These are phyloP conservation scores for Cephus runcator DNA, from an alignment of 2,888 invertebrate genomes.

Conservation along the genomic window DNA sequence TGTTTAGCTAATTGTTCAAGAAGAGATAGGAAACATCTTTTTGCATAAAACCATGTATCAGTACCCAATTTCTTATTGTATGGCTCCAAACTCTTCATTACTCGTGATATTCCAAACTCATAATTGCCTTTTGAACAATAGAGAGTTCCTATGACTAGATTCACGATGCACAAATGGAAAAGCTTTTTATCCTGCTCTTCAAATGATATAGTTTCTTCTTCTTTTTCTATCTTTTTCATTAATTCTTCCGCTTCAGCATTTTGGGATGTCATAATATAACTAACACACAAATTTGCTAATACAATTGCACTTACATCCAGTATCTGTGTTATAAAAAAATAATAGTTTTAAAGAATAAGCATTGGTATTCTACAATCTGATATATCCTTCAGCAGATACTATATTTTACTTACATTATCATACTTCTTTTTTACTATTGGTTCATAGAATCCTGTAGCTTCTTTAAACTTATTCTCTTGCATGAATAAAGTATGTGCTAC, in stretches of 20 bases:
- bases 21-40: conserved; percentile 93
- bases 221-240: conserved; percentile 98
- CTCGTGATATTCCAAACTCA: conserved; percentile 97
- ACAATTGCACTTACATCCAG: conserved; percentile 97
- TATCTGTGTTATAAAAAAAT: conserved; percentile 70
- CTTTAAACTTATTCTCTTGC: conserved; percentile 99
- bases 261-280: conserved; percentile 98
- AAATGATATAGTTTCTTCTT: conserved; percentile 92
- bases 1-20: conserved; percentile 92
- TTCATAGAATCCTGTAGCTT: conserved; percentile 97
- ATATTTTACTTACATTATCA: conserved; percentile 73
- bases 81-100: conserved; percentile 96
- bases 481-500: conserved; percentile 99
- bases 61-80: conserved; percentile 95
- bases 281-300: conserved; percentile 96
- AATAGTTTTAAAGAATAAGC: neutral
- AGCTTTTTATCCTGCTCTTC: conserved; percentile 94
- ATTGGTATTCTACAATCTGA: neutral
- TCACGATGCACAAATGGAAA: conserved; percentile 97
- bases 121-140: conserved; percentile 99
- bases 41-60: conserved; percentile 99
- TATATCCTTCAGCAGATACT: neutral
- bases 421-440: conserved; percentile 96
- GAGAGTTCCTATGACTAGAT: conserved; percentile 97
- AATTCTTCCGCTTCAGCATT: conserved; percentile 99